Evolutionary conservation across 1,140 invertebrate genomes (phyloP).

Genomic region (Zaprionus taronus): DNA sequence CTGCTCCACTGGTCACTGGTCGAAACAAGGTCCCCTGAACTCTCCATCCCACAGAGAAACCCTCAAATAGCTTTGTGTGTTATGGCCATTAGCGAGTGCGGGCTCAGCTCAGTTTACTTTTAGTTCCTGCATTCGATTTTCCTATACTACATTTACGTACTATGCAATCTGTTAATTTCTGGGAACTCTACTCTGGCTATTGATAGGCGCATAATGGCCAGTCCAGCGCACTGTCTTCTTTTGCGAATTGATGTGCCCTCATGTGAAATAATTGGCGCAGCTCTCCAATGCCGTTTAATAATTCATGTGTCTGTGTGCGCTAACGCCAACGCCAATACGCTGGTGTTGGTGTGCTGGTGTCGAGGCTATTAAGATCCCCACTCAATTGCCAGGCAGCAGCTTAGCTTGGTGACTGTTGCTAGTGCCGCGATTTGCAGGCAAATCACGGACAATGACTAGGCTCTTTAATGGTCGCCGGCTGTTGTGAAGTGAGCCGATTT

Average conservation of each 20-base stretch:
- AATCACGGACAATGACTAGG: constrained; percentile 13
- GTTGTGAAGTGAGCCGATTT: not conserved
- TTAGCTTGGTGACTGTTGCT: constrained; percentile 37
- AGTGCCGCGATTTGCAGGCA: not conserved
- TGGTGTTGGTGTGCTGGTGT: constrained; percentile 35
- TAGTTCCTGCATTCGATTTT: constrained; percentile 6
- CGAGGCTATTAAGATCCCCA: constrained; percentile 51
- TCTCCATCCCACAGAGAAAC: not conserved
- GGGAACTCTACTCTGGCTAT: constrained; percentile 25
- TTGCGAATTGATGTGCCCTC: constrained; percentile 73
- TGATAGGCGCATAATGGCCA: constrained; percentile 17
- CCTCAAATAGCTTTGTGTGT: constrained; percentile 45
- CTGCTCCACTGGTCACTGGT: not conserved
- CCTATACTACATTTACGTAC: not conserved
- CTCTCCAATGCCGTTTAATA: constrained; percentile 73
- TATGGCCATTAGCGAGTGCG: constrained; percentile 40
- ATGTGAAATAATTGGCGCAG: constrained; percentile 77
- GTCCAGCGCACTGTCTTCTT: constrained; percentile 50
- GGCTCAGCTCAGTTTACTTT: constrained; percentile 9
- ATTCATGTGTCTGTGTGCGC: constrained; percentile 52
- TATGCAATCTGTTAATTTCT: constrained; percentile 66
- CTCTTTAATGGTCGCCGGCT: not conserved
- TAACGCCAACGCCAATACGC: constrained; percentile 12
- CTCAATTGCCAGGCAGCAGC: constrained; percentile 41
- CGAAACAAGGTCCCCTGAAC: not conserved